Evolutionary conservation across 2,888 invertebrate species (phyloP).

Genomic region (Brachypalpus laphriformis): DNA sequence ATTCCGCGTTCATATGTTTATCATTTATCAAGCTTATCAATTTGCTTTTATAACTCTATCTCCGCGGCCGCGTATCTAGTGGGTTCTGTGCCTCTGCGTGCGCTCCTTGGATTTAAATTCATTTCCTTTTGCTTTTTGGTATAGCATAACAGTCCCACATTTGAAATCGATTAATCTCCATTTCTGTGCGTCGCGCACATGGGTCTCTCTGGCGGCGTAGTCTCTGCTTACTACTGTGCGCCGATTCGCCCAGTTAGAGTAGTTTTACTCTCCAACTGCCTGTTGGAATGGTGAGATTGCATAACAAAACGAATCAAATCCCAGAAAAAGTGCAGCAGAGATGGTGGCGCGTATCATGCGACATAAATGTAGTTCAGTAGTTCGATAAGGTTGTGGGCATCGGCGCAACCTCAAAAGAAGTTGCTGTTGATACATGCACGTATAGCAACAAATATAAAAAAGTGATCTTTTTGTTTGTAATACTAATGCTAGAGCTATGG

Average conservation of each 20-base stretch:
- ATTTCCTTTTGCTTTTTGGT: constrained; percentile 2
- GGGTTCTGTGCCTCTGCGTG: constrained; percentile 32
- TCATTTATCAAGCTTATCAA: constrained; percentile 73
- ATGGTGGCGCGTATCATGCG: constrained; percentile 47
- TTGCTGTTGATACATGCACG: constrained; percentile 24
- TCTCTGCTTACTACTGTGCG: constrained; percentile 38
- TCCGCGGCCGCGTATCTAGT: constrained; percentile 33
- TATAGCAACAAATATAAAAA: neutral
- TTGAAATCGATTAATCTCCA: constrained; percentile 72
- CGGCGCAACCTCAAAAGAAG: constrained; percentile 70
- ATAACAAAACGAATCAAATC: constrained; percentile 72
- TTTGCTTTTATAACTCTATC: constrained; percentile 68
- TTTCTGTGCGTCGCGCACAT: constrained; percentile 58
- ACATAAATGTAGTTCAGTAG: constrained; percentile 74
- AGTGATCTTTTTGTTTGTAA: constrained; percentile 11
- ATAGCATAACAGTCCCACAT: constrained; percentile 66
- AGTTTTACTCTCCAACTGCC: constrained; percentile 23
- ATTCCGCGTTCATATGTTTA: constrained; percentile 66
- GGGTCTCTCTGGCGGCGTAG: constrained; percentile 17
- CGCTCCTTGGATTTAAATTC: constrained; percentile 1
- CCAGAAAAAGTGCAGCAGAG: constrained; percentile 49
- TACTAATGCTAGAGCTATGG: neutral
- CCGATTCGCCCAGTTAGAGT: neutral
- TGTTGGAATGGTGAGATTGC: constrained; percentile 52
- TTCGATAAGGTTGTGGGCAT: constrained; percentile 73